phyloP scores from a whole-genome alignment of 2,113 vertebrate species.

The Hystrix cristata region DNA sequence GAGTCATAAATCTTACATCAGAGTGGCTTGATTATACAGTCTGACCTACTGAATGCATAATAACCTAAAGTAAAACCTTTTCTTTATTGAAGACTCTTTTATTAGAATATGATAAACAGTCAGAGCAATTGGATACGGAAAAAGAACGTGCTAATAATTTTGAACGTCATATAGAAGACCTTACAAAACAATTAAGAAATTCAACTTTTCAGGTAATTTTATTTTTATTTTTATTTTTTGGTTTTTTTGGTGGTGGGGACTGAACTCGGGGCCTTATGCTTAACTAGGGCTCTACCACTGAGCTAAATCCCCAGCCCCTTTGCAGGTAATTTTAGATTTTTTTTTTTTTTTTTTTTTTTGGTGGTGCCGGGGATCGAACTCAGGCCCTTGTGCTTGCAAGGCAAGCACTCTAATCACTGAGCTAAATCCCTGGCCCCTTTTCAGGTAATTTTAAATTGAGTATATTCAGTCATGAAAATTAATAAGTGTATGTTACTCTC shows the following conservation, averaged over 20 bases:
- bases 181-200: constrained; percentile 92
- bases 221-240: neutral
- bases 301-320: constrained; percentile 23
- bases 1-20: constrained; percentile 14
- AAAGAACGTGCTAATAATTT: constrained; percentile 89
- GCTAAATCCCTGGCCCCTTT: constrained; percentile 55
- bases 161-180: constrained; percentile 93
- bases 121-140: constrained; percentile 95
- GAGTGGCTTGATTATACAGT: neutral
- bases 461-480: constrained; percentile 13
- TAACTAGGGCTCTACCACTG: too few relatives aligned
- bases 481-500: neutral
- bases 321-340: constrained; percentile 91
- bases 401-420: too few relatives aligned
- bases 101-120: constrained; percentile 95
- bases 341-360: too few relatives aligned
- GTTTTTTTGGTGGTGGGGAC: too few relatives aligned
- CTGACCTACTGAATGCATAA: neutral
- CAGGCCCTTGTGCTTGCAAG: too few relatives aligned
- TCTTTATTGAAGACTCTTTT: constrained; percentile 93
- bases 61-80: constrained; percentile 63
- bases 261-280: too few relatives aligned
- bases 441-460: constrained; percentile 90
- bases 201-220: constrained; percentile 92
- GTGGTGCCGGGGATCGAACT: too few relatives aligned